Conservation (phyloP, 2,113 vertebrate species). For the Etia nguti region DNA sequence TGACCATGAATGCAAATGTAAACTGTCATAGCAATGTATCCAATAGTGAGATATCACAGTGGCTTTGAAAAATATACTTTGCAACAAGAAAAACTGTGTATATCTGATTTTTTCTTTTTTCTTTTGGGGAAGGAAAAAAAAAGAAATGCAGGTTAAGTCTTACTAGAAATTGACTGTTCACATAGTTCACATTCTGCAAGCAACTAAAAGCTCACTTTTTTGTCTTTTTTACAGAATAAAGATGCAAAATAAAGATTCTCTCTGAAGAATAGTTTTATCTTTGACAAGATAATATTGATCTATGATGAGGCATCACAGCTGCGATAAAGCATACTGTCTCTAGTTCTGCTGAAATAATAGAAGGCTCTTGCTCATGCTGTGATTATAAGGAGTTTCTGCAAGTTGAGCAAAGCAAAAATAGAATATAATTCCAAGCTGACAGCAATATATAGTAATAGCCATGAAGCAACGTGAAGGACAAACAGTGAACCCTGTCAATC, state of each 20-base stretch:
- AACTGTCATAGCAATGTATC: background rate
- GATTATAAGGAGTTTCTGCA: conserved; percentile 21
- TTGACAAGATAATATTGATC: conserved; percentile 5
- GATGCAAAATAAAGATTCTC: background rate
- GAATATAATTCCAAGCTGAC: conserved; percentile 46
- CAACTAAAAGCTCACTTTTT: background rate
- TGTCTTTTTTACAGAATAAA: background rate
- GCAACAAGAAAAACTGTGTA: background rate
- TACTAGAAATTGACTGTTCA: background rate
- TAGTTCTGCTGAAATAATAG: background rate
- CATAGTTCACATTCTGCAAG: background rate
- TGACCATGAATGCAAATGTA: background rate
- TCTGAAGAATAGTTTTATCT: background rate
- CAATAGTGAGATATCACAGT: background rate
- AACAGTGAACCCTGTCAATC: conserved; percentile 23
- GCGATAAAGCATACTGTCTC: background rate
- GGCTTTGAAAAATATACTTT: background rate
- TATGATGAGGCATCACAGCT: background rate
- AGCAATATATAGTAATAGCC: conserved; percentile 61
- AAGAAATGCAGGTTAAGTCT: background rate
- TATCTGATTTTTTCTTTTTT: background rate
- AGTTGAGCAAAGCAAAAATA: conserved; percentile 18
- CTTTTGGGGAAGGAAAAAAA: background rate
- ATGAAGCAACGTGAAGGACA: conserved; percentile 23
- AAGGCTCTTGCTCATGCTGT: background rate